phyloP scores from a whole-genome alignment of 2,888 invertebrate genomes.

The Heliconius cydno region DNA sequence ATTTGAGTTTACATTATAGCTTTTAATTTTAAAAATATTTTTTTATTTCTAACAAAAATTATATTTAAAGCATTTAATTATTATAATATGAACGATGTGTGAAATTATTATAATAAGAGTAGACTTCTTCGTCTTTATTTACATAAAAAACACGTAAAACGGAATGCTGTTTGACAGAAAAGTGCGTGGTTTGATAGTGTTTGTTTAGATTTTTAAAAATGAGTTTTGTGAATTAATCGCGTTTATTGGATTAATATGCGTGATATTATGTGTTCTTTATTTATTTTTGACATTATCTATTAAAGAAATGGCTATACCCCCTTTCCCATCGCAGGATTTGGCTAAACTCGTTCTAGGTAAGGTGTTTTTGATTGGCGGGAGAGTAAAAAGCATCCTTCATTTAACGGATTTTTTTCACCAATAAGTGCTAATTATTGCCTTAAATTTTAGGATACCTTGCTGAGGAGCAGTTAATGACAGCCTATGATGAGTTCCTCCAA shows the following conservation, averaged over 20 bases:
- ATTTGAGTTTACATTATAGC: not conserved
- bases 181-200: conserved; percentile 34
- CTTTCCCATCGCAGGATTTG: conserved; percentile 75
- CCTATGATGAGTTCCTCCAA: conserved; percentile 79
- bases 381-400: conserved; percentile 49
- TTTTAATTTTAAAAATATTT: not conserved
- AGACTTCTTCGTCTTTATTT: not conserved
- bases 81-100: not conserved
- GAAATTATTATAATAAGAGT: not conserved
- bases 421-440: conserved; percentile 34
- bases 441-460: conserved; percentile 70
- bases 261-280: conserved; percentile 15
- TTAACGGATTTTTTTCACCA: conserved; percentile 49
- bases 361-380: conserved; percentile 73
- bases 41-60: not conserved
- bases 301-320: conserved; percentile 68
- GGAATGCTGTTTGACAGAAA: conserved; percentile 32
- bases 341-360: conserved; percentile 78
- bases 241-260: conserved; percentile 13
- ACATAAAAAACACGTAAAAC: not conserved
- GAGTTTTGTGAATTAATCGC: conserved; percentile 19
- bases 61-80: not conserved
- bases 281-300: conserved; percentile 7
- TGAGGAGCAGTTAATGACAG: conserved; percentile 79
- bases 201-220: conserved; percentile 39